Conservation (phyloP, 2,797 vertebrate species). For the Acipenser oxyrinchus region DNA sequence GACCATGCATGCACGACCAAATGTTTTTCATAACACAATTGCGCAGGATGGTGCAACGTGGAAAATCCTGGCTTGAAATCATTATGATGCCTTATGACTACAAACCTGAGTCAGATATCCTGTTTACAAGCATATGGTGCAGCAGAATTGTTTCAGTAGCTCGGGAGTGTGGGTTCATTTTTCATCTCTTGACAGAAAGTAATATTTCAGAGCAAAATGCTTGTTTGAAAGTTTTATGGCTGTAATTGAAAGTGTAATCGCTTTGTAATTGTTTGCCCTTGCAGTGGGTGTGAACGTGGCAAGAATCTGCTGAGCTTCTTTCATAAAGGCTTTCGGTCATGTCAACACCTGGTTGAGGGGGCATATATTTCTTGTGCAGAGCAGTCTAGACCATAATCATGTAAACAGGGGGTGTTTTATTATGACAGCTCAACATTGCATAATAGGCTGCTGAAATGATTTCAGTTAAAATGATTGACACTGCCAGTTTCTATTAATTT, state of each 20-base stretch:
- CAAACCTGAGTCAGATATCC: no score
- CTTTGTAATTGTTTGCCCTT: conserved; percentile 21
- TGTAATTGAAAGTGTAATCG: conserved; percentile 22
- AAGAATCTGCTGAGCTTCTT: background rate
- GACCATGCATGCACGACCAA: background rate
- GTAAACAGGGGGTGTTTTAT: no score
- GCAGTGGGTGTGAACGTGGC: conserved; percentile 15
- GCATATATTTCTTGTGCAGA: no score
- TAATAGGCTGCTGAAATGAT: background rate
- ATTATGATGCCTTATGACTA: no score
- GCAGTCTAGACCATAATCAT: no score
- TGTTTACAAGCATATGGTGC: no score
- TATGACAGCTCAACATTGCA: background rate
- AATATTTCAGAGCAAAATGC: conserved; percentile 24
- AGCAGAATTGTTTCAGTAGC: no score
- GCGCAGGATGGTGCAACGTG: background rate
- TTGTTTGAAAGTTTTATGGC: conserved; percentile 7
- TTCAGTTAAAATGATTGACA: background rate
- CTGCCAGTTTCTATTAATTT: background rate
- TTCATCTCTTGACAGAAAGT: conserved; percentile 16
- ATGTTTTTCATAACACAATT: background rate
- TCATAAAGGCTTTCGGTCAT: no score
- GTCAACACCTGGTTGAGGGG: no score
- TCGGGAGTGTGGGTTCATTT: no score
- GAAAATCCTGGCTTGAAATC: no score